Evolutionary conservation across 2,888 invertebrate species (phyloP), one percentile per base, ranked within the genome.

Genomic region (Eustalomyia histrio): DNA sequence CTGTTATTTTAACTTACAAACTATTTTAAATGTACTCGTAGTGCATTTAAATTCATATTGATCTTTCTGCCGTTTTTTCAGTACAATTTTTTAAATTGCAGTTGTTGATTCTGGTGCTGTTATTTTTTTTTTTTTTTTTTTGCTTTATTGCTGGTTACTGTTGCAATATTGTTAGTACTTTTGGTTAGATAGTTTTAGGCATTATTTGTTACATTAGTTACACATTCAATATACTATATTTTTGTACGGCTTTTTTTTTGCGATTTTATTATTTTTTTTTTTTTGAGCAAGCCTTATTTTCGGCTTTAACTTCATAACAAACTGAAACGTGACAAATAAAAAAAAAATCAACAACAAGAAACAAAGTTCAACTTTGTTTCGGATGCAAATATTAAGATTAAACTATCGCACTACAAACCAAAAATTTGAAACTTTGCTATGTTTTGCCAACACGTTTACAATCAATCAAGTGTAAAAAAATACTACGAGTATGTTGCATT

Each of bases 381-480:
- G 81, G 78, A 81, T 81, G 78, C 81, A 81, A 78, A 80, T 69
- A 64, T 64, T 39, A 55, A 68, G 52, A 47, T 50, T 64, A 16
- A 52, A 64, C 64, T 6, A 39, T 6, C 63, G 50, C n/a, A 55
- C 24, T 18, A 33, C 14, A 24, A 24, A 12, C 14, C 43, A 39
- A 74, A 58, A 21, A 53, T n/a, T 33, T 14, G 33, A 24, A 52
- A 74, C 33, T 57, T 50, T 55, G 39, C 39, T 21, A 17, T 80
- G 72, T 80, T 81, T 74, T 76, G 78, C 73, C 80, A 81, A 76
- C 76, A 81, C 80, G 80, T 81, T 81, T 74, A 57, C 80, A 80
- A 80, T 81, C 80, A 81, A 81, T 81, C 80, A 81, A 81, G 78
- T 78, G 80, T 81, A 78, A 81, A n/a, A n/a, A n/a, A 78, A 81